These are phyloP conservation scores for Heliothis subflexa DNA, from an alignment of 1,140 invertebrate genomes.

Conservation along the genomic window DNA sequence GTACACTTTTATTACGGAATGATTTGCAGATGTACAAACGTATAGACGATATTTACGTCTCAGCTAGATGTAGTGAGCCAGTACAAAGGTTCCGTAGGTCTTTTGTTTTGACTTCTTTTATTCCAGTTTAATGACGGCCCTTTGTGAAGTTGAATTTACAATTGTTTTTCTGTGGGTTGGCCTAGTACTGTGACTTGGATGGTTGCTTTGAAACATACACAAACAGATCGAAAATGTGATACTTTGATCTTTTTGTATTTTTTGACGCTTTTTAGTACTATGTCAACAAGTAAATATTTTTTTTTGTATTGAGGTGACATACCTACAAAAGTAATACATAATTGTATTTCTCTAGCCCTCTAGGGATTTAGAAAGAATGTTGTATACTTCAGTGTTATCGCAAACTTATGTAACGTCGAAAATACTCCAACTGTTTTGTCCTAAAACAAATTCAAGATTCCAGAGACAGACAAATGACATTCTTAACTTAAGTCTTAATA, in stretches of 20 bases:
- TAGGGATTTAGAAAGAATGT: too few relatives aligned
- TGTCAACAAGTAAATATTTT: background rate
- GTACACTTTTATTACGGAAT: slow-evolving; percentile 39
- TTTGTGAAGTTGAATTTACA: slow-evolving; percentile 4
- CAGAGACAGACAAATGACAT: slow-evolving; percentile 22
- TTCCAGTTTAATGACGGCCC: slow-evolving; percentile 15
- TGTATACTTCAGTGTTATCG: too few relatives aligned
- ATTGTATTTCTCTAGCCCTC: too few relatives aligned
- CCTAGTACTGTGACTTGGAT: background rate
- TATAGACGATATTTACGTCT: slow-evolving; percentile 22
- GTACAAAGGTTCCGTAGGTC: slow-evolving; percentile 12
- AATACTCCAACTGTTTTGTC: too few relatives aligned
- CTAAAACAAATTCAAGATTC: background rate
- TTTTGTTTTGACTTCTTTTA: slow-evolving; percentile 29
- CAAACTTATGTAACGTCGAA: too few relatives aligned
- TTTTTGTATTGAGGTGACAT: background rate
- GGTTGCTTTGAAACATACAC: background rate
- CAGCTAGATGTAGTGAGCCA: slow-evolving; percentile 9
- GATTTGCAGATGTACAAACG: slow-evolving; percentile 35
- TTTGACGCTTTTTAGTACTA: background rate
- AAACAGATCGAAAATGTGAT: background rate
- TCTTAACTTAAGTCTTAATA: slow-evolving; percentile 35
- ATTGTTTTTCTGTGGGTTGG: background rate
- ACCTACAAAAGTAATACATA: background rate
- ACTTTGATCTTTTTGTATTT: background rate